A percentile compares a stretch with the other conserved stretches of the same genome.
Evolutionary conservation across 2,797 vertebrate species (phyloP).

Genomic region (Hydrolagus colliei): DNA sequence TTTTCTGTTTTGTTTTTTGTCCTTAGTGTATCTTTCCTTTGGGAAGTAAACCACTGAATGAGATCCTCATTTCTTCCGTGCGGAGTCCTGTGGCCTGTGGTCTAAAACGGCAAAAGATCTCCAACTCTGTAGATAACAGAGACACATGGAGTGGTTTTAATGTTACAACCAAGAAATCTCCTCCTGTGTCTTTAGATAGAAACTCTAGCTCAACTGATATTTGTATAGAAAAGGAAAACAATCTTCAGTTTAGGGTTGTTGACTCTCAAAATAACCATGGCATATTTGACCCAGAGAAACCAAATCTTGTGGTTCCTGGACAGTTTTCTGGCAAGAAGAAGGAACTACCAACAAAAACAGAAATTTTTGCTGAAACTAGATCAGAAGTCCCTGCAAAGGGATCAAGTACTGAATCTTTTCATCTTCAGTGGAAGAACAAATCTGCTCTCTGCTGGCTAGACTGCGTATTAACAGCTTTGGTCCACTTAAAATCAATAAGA

Average conservation of each 20-base stretch:
- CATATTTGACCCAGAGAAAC: background rate
- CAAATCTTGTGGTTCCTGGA: background rate
- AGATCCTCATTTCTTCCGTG: slow-evolving; percentile 59
- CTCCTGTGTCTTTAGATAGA: background rate
- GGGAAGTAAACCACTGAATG: slow-evolving; percentile 70
- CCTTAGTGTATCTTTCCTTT: slow-evolving; percentile 89
- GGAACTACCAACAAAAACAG: slow-evolving; percentile 6
- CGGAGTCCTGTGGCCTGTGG: background rate
- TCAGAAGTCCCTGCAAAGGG: slow-evolving; percentile 7
- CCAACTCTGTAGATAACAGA: slow-evolving; percentile 1
- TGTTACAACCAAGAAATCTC: background rate
- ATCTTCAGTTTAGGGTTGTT: background rate
- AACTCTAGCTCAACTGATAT: background rate
- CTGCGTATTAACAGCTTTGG: slow-evolving; percentile 72
- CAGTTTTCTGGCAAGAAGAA: slow-evolving; percentile 21
- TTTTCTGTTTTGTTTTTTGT: slow-evolving; percentile 25
- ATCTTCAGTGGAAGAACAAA: slow-evolving; percentile 74
- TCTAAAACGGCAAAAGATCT: slow-evolving; percentile 24
- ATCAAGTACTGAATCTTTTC: slow-evolving; percentile 42
- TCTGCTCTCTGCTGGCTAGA: slow-evolving; percentile 82
- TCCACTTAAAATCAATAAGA: slow-evolving; percentile 63
- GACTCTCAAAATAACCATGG: background rate
- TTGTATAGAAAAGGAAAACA: slow-evolving; percentile 21
- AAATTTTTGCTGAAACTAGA: slow-evolving; percentile 17
- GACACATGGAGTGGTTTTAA: background rate